Base-by-base conservation (phyloP, 2,888 invertebrate species). In the Hypselothyrea guttata region DNA sequence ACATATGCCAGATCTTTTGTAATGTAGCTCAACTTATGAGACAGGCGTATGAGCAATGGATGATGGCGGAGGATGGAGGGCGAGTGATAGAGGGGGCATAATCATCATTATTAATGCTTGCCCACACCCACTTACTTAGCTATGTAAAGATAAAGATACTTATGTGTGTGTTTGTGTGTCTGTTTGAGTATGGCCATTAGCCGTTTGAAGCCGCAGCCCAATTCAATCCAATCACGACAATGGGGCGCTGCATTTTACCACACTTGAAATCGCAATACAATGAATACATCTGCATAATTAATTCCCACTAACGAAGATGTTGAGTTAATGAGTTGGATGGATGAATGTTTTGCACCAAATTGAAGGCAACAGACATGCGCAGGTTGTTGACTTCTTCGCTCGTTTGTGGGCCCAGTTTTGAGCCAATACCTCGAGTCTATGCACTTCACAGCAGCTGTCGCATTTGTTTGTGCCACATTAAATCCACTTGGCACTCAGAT, bases 201-300 rank as follows among this genome's bases (percentile, higher is more conserved):
- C 55, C 27, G 28, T 48, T 28, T 59, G 30, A 41, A 60, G 56
- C 40, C 44, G 44, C 67, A 68, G 45, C 67, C 72, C 49, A 34
- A 48, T 8, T 34, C 62, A 63, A 49, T 55, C 47, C 51, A 67
- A 55, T 56, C 52, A 52, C 42, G 60, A 73, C 73, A 77, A 69
- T 73, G 77, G 59, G 38, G 61, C 63, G 73, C 78, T 86, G 84
- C 85, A 84, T 69, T 81, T 81, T 84, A 74, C 85, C 81, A 86
- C 86, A 81, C 81, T 81, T 86, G 81, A 81, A 86, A 86, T 86
- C 75, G 86, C 81, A 84, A 84, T 59, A 86, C 75, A 81, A 82
- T 86, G 81, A 78, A 81, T 86, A 82, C 62, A 86, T 86, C 78
- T 81, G 81, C 81, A 81, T 81, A 81, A 81, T 86, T 86, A 81